These are phyloP conservation scores for Eunapius fragilis DNA, from an alignment of 37 sponge, comb jelly and placozoan species.

Conservation along the genomic window DNA sequence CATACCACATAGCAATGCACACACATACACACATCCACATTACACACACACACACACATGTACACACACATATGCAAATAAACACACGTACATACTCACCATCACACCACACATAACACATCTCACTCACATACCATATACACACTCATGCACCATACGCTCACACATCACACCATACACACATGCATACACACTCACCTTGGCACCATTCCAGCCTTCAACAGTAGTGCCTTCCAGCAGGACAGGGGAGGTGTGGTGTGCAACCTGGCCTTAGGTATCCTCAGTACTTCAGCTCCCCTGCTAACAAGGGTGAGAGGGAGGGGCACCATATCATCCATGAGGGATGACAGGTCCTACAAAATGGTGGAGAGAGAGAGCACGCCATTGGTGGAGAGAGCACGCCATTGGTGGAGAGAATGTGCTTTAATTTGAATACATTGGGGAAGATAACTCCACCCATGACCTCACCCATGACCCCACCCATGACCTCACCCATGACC, in stretches of 20 bases:
- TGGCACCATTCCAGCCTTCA: slow-evolving; percentile 4
- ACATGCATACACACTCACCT: slow-evolving; percentile 12
- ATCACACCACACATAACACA: too few species aligned
- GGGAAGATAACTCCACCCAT: too few species aligned
- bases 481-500: too few species aligned
- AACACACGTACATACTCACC: neutral
- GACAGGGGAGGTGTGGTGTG: slow-evolving; percentile 36
- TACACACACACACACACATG: neutral
- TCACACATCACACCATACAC: neutral
- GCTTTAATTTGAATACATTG: too few species aligned
- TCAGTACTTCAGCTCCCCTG: slow-evolving; percentile 41
- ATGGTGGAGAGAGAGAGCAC: neutral
- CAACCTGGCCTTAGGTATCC: slow-evolving; percentile 40
- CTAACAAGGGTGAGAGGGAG: slow-evolving; percentile 38
- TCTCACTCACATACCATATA: too few species aligned
- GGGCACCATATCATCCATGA: neutral
- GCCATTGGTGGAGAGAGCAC: too few species aligned
- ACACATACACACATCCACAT: neutral
- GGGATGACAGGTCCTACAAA: slow-evolving; percentile 44
- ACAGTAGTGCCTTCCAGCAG: slow-evolving; percentile 38
- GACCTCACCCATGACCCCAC: too few species aligned
- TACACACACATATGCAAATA: neutral
- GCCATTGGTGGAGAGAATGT: too few species aligned
- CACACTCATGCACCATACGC: neutral
- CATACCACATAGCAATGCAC: neutral